Evolutionary conservation across 2,888 invertebrate species (phyloP).

Genomic region (Eremobia ochroleuca): DNA sequence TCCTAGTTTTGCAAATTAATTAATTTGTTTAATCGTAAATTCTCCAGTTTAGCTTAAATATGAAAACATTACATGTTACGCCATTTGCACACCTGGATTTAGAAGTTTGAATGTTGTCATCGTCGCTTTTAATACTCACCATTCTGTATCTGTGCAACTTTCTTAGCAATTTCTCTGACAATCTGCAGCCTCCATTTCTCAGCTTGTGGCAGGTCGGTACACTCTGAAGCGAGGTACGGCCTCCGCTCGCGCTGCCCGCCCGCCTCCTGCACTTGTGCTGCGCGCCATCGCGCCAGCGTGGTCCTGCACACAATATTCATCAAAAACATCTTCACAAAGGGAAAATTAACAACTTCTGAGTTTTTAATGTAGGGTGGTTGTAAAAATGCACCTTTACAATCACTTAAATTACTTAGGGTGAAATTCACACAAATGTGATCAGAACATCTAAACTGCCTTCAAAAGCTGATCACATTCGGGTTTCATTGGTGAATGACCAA

Average conservation of each 20-base stretch:
- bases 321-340: not conserved
- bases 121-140: constrained; percentile 87
- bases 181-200: constrained; percentile 99
- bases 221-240: constrained; percentile 98
- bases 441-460: not conserved
- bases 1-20: not conserved
- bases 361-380: not conserved
- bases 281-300: constrained; percentile 99
- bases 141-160: constrained; percentile 99
- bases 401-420: not conserved
- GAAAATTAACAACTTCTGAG: not conserved
- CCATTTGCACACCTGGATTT: not conserved
- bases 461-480: not conserved
- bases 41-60: not conserved
- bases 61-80: not conserved
- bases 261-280: constrained; percentile 98
- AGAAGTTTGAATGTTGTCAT: not conserved
- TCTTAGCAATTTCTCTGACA: constrained; percentile 98
- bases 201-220: constrained; percentile 97
- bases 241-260: constrained; percentile 96
- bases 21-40: not conserved
- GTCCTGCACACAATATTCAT: constrained; percentile 92
- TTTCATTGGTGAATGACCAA: not conserved
- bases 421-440: not conserved
- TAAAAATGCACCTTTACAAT: not conserved